Evolutionary conservation across 2,888 invertebrate species (phyloP).

Genomic region (Terebella lapidaria): DNA sequence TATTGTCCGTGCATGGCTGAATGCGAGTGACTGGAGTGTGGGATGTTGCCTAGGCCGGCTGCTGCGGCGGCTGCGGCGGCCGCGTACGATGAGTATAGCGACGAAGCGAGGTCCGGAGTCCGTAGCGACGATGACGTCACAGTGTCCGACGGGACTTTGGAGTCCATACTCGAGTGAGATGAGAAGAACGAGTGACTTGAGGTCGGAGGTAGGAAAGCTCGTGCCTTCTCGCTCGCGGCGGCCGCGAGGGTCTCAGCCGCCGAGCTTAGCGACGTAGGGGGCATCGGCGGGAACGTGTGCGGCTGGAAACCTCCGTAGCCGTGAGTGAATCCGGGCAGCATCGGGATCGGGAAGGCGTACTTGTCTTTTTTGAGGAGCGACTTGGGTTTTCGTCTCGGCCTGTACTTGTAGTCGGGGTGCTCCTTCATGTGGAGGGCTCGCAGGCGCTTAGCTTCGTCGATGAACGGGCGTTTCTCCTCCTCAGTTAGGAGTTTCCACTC

Average conservation of each 20-base stretch:
- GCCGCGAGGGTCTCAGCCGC: slow-evolving; percentile 16
- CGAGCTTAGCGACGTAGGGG: background rate
- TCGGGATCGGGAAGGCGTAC: slow-evolving; percentile 23
- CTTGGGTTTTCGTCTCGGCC: slow-evolving; percentile 93
- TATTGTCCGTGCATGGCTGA: slow-evolving; percentile 38
- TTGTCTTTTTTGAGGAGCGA: slow-evolving; percentile 81
- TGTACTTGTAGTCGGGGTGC: slow-evolving; percentile 97
- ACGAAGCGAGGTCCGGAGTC: background rate
- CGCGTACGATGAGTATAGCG: slow-evolving; percentile 35
- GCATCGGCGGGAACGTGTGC: background rate
- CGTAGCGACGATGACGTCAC: slow-evolving; percentile 10
- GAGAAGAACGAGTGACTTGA: slow-evolving; percentile 22
- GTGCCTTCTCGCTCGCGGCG: slow-evolving; percentile 22
- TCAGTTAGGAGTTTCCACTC: slow-evolving; percentile 97
- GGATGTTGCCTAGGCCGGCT: slow-evolving; percentile 14
- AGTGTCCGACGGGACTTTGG: slow-evolving; percentile 12
- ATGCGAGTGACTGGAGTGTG: slow-evolving; percentile 28
- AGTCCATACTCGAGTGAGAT: slow-evolving; percentile 4
- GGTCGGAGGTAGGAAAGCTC: slow-evolving; percentile 37
- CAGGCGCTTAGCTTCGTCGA: slow-evolving; percentile 95
- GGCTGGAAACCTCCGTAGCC: background rate
- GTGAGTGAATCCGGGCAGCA: background rate
- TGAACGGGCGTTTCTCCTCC: slow-evolving; percentile 93
- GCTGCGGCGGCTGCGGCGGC: slow-evolving; percentile 28
- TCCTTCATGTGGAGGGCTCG: slow-evolving; percentile 99